These are phyloP conservation scores for Apostichopus californicus DNA, from an alignment of 35 echinoderm and acorn worm genomes.

Conservation along the genomic window DNA sequence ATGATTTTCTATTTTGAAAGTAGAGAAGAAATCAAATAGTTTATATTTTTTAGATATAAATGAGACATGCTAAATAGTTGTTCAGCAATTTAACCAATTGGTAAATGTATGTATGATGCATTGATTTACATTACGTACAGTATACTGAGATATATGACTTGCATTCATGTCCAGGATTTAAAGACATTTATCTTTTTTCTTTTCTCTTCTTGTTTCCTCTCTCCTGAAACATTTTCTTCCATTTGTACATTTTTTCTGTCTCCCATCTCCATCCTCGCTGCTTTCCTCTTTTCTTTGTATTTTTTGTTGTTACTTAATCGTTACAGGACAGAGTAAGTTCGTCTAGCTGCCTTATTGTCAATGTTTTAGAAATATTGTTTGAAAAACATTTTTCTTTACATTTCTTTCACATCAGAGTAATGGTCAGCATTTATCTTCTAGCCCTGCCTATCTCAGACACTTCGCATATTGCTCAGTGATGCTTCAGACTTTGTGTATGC, in stretches of 20 bases:
- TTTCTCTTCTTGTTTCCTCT: neutral
- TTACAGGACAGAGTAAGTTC: constrained; percentile 35
- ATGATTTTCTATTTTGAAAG: too few species aligned
- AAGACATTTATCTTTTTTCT: neutral
- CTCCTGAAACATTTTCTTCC: neutral
- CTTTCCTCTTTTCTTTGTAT: neutral
- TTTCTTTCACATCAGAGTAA: neutral
- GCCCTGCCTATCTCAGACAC: too few species aligned
- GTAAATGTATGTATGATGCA: too few species aligned
- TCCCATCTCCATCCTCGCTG: neutral
- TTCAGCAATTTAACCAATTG: too few species aligned
- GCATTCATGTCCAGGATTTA: neutral
- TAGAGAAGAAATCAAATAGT: too few species aligned
- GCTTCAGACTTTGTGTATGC: too few species aligned
- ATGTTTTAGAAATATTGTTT: neutral
- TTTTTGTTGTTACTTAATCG: neutral
- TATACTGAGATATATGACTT: neutral
- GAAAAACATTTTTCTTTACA: too few species aligned
- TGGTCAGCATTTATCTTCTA: neutral
- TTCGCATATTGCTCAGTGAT: too few species aligned
- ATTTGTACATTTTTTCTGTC: neutral
- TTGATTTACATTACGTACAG: neutral
- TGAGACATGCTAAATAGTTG: too few species aligned
- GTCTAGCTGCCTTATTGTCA: neutral
- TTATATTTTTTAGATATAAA: too few species aligned